Evolutionary conservation across 2,888 invertebrate species (phyloP).

Genomic region (Eupeodes latifasciatus): DNA sequence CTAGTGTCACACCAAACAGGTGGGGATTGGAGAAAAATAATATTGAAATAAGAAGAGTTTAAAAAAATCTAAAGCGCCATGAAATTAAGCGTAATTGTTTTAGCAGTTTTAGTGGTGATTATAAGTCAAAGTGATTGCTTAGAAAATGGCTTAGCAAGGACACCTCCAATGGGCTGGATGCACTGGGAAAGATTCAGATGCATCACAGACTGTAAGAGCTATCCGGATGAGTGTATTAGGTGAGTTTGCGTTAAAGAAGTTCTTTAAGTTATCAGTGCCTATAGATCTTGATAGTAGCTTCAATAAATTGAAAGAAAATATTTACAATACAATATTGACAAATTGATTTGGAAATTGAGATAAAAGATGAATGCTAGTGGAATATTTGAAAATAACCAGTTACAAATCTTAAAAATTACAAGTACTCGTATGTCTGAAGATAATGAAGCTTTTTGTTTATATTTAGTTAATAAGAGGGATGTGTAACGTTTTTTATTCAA

Average conservation of each 20-base stretch:
- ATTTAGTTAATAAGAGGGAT: no score
- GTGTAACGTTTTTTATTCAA: no score
- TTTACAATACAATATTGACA: not conserved
- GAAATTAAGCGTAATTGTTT: constrained; percentile 47
- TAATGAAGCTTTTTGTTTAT: no score
- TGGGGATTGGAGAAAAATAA: constrained; percentile 15
- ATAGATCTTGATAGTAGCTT: no score
- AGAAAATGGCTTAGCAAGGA: constrained; percentile 87
- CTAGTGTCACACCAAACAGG: not conserved
- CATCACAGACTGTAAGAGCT: constrained; percentile 86
- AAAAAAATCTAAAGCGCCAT: constrained; percentile 20
- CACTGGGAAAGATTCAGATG: constrained; percentile 88
- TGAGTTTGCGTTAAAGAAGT: constrained; percentile 78
- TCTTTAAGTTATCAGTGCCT: not conserved
- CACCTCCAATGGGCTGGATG: constrained; percentile 90
- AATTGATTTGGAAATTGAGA: not conserved
- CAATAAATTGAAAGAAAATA: no score
- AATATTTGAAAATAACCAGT: not conserved
- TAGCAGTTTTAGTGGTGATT: constrained; percentile 32
- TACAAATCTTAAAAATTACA: no score
- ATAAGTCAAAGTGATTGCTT: constrained; percentile 77
- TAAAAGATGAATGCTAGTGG: not conserved
- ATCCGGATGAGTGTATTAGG: constrained; percentile 88
- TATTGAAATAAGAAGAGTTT: not conserved
- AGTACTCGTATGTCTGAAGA: no score